Base-by-base conservation (phyloP, 2,888 invertebrate genomes). In the Acrobasis repandana region DNA sequence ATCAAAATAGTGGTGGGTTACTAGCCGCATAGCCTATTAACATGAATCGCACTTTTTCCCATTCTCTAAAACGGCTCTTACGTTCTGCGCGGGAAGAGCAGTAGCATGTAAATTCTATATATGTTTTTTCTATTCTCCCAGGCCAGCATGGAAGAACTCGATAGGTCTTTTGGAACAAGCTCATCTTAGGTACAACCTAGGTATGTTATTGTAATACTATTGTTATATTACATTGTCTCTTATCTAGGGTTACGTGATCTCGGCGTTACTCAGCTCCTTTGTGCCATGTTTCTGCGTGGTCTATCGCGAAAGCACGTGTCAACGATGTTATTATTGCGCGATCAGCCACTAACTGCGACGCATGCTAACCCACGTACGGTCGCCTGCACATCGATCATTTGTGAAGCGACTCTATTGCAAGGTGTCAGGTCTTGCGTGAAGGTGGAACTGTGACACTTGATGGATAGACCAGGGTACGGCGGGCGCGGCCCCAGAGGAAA, bases 401-500 rank as follows among this genome's bases (percentile, higher is more conserved):
- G 4, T 28, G 28, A 43, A n/a, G 43, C 14, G 43, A 2, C 43
- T 14, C 43, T 43, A 1, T 38, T 43, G 5, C 14, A 14, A 4
- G 4, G 43, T 1, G 11, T 43, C n/a, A 43, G n/a, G 38, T 4
- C 1, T 43, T 5, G 11, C 4, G 11, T n/a, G n/a, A n/a, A 43
- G 43, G 14, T 43, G 43, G 14, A 43, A 43, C 11, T 43, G 43
- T 43, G 14, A n/a, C 43, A 14, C n/a, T 43, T 43, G n/a, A n/a
- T 43, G 11, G 43, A 0, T 43, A n/a, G 43, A n/a, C 1, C 14
- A 43, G 43, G 11, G 43, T n/a, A 43, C 10, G 52, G n/a, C 52
- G 38, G 43, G 14, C 47, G 46, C 46, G 58, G 50, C 58, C 61
- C 61, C 58, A 47, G 48, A 61, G 61, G 61, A 58, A 61, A 58